Evolutionary conservation across 2,888 invertebrate species (phyloP), one percentile per base, ranked within the genome.

Genomic region (Exephanes ischioxanthus): DNA sequence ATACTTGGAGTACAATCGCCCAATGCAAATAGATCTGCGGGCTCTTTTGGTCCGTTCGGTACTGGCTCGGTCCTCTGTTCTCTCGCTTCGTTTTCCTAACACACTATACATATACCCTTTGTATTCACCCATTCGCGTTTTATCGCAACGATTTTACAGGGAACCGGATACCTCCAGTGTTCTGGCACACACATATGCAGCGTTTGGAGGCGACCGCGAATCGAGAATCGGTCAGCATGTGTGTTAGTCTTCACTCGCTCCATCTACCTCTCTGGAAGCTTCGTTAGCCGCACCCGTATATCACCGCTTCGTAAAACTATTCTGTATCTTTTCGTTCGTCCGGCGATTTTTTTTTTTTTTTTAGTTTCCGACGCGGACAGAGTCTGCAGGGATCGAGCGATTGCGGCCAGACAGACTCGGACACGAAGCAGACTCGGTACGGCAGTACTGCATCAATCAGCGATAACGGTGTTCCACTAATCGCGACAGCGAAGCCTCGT

Each of bases 111-210:
- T 4, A 45, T 45, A 45, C 16, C 45, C 45, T 14, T 16, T 16
- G 5, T 45, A 45, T 45, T 4, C 16, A 4, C 45, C 72, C 80
- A 58, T 33, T 55, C 67, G 72, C 67, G 58, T 58, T 84, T 84
- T 80, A 80, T 80, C 80, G 79, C 75, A 77, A 80, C 84, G 72
- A 84, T 84, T 84, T 84, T 77, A 61, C 76, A 45, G 67, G n/a
- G 72, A 72, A 61, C 41, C 14, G 58, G 26, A 58, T 61, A 61
- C 22, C 7, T 51, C 37, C 51, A 14, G 33, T 61, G 63, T 66
- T 71, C 51, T 11, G 58, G 3, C 68, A 1, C 26, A 78, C 58
- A 55, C 68, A 66, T 55, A 71, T n/a, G 58, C 58, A 67, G 14
- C 66, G 33, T 37, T 30, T 30, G 66, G 55, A 58, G 45, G 45